Conservation (phyloP, 2,888 invertebrate species). For the Idaea biselata region DNA sequence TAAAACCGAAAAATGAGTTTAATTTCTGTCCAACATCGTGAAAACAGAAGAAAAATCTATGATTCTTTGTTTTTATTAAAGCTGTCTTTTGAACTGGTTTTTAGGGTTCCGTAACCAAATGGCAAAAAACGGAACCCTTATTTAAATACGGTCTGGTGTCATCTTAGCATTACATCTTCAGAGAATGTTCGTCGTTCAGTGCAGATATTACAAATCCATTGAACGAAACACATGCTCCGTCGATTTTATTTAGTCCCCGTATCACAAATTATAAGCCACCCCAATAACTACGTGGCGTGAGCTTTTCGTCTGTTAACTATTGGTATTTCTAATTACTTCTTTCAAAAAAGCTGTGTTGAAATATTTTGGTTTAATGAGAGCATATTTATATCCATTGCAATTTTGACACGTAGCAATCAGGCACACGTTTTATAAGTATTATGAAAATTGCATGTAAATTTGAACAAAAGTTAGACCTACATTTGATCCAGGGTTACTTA, state of each 20-base stretch:
- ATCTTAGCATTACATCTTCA: slow-evolving; percentile 14
- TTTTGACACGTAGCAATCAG: slow-evolving; percentile 62
- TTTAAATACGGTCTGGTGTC: slow-evolving; percentile 24
- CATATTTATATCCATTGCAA: slow-evolving; percentile 39
- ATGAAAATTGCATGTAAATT: slow-evolving; percentile 37
- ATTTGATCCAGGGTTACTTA: slow-evolving; percentile 14
- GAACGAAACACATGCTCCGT: neutral
- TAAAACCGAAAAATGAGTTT: no score
- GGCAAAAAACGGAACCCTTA: neutral
- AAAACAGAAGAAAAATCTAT: no score
- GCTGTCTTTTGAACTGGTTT: no score
- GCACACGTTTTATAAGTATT: slow-evolving; percentile 53
- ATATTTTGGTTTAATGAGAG: slow-evolving; percentile 53
- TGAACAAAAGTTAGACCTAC: neutral
- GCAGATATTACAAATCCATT: neutral
- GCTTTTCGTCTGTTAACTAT: slow-evolving; percentile 57
- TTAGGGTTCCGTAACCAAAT: no score
- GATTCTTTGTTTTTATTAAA: no score
- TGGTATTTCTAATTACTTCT: slow-evolving; percentile 49
- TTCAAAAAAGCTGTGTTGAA: slow-evolving; percentile 31
- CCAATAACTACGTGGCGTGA: slow-evolving; percentile 50
- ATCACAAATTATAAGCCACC: slow-evolving; percentile 53
- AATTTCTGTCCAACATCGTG: no score
- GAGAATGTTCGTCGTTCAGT: neutral
- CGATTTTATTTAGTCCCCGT: slow-evolving; percentile 36